These are phyloP conservation scores for Orbicella faveolata DNA, from an alignment of 64 coral and sea anemone species.

Conservation along the genomic window DNA sequence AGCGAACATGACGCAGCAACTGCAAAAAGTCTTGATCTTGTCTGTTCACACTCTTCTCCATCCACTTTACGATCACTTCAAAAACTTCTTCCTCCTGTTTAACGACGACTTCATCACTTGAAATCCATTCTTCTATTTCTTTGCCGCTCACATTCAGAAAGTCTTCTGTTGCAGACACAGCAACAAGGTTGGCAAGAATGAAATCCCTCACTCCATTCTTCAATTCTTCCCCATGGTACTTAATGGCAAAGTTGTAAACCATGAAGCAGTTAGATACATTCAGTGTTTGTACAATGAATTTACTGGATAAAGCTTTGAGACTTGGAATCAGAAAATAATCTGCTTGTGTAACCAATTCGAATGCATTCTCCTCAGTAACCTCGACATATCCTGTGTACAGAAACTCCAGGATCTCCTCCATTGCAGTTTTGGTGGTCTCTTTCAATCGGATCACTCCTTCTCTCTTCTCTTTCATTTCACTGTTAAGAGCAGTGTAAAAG, in stretches of 20 bases:
- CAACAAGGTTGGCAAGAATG: conserved; percentile 11
- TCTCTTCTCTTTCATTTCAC: background rate
- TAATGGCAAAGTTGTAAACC: too few relatives aligned
- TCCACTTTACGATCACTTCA: conserved; percentile 23
- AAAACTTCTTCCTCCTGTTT: conserved; percentile 14
- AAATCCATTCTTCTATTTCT: background rate
- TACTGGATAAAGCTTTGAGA: background rate
- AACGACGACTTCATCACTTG: background rate
- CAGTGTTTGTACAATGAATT: conserved; percentile 5
- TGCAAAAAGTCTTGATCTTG: background rate
- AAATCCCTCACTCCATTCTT: conserved; percentile 14
- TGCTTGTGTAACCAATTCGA: conserved; percentile 3
- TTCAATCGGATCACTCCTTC: background rate
- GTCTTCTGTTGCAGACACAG: conserved; percentile 1
- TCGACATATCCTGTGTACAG: conserved; percentile 17
- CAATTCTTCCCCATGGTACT: background rate
- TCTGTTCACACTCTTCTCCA: background rate
- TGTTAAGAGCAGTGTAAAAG: background rate
- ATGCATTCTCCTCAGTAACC: background rate
- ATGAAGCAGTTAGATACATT: background rate
- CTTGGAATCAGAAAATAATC: conserved; percentile 37
- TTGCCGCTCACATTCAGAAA: conserved; percentile 2
- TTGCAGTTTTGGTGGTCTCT: background rate
- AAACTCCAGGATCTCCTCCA: background rate
- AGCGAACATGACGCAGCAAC: conserved; percentile 15